Evolutionary conservation across 2,888 invertebrate species (phyloP).

Genomic region (Unio delphinus): DNA sequence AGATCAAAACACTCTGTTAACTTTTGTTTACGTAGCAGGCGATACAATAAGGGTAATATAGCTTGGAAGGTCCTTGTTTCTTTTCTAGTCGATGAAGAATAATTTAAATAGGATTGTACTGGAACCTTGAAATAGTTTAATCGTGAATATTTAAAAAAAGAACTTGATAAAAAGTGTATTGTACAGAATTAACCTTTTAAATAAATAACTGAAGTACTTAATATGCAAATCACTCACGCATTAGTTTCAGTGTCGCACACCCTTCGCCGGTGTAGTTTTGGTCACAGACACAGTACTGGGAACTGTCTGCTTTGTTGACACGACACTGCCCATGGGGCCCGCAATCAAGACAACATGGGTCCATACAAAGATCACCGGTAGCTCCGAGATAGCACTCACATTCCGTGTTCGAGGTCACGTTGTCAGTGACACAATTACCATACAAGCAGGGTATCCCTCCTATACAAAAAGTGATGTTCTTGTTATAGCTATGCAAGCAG

Average conservation of each 20-base stretch:
- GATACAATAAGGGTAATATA: no score
- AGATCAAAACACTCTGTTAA: no score
- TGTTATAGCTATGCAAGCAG: neutral
- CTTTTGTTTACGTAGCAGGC: no score
- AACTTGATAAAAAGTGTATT: neutral
- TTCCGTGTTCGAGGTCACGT: slow-evolving; percentile 1
- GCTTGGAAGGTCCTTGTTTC: no score
- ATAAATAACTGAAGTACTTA: neutral
- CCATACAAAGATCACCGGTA: slow-evolving; percentile 9
- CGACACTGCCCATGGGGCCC: slow-evolving; percentile 18
- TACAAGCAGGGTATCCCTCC: slow-evolving; percentile 6
- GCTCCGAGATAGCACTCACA: slow-evolving; percentile 15
- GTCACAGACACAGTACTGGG: slow-evolving; percentile 5
- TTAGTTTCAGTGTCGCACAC: neutral
- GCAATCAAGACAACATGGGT: slow-evolving; percentile 25
- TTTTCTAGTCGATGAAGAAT: no score
- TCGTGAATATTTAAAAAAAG: no score
- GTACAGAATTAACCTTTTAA: neutral
- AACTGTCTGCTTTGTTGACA: neutral
- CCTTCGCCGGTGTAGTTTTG: slow-evolving; percentile 3
- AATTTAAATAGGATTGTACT: no score
- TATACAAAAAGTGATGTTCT: neutral
- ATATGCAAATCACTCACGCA: neutral
- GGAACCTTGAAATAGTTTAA: no score
- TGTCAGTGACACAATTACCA: slow-evolving; percentile 10